phyloP scores from a whole-genome alignment of 2,797 vertebrate genomes.

The Bradypodion pumilum region DNA sequence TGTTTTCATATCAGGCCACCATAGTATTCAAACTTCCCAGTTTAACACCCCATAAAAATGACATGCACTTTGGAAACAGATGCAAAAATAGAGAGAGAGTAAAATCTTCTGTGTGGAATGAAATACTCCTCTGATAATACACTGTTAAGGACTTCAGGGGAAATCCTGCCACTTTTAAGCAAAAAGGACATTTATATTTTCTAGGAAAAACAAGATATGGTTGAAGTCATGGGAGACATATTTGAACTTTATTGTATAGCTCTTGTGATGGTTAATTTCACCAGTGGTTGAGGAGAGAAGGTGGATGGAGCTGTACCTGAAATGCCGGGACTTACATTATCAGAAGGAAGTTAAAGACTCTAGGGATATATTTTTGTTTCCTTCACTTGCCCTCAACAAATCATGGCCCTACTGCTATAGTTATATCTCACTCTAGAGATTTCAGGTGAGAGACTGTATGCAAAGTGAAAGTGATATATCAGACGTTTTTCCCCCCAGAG shows the following conservation, averaged over 20 bases:
- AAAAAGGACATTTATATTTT: slow-evolving; percentile 39
- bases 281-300: slow-evolving; percentile 10
- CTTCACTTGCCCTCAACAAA: slow-evolving; percentile 59
- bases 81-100: background rate
- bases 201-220: slow-evolving; percentile 21
- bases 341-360: slow-evolving; percentile 47
- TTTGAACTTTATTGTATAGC: slow-evolving; percentile 58
- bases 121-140: slow-evolving; percentile 7
- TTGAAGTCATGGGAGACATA: slow-evolving; percentile 36
- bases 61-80: slow-evolving; percentile 16
- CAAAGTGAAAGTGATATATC: slow-evolving; percentile 38
- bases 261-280: slow-evolving; percentile 56
- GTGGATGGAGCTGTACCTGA: slow-evolving; percentile 29
- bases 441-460: slow-evolving; percentile 38
- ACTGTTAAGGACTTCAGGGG: slow-evolving; percentile 33
- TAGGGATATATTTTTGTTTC: slow-evolving; percentile 59
- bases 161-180: slow-evolving; percentile 28
- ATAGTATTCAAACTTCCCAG: background rate
- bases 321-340: slow-evolving; percentile 51
- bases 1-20: background rate
- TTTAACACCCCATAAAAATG: slow-evolving; percentile 35
- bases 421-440: slow-evolving; percentile 53
- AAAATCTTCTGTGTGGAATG: slow-evolving; percentile 30
- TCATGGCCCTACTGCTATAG: slow-evolving; percentile 37
- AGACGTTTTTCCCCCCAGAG: slow-evolving; percentile 47